These are phyloP conservation scores for Campoplex capitator DNA, from an alignment of 2,888 invertebrate genomes.

Conservation along the genomic window DNA sequence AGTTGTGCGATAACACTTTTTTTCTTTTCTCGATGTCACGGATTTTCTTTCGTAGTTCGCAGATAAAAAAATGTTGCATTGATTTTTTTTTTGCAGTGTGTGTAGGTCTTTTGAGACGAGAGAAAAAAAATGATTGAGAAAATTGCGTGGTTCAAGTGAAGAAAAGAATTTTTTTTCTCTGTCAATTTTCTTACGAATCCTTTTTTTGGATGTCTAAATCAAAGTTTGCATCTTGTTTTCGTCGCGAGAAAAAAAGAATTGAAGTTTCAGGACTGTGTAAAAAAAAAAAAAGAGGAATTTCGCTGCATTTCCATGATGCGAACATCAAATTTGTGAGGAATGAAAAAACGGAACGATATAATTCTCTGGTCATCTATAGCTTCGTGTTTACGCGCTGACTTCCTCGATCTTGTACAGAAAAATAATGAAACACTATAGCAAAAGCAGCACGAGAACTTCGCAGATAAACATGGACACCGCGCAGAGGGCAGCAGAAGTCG, in stretches of 20 bases:
- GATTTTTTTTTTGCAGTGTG: not conserved
- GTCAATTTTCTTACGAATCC: not conserved
- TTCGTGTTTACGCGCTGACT: not conserved
- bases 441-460: not conserved
- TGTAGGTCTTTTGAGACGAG: too few species aligned
- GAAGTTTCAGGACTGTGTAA: not conserved
- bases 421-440: not conserved
- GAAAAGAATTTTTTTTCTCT: too few species aligned
- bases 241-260: not conserved
- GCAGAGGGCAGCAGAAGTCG: conserved; percentile 16
- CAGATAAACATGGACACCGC: not conserved
- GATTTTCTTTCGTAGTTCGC: not conserved
- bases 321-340: not conserved
- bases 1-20: not conserved
- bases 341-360: not conserved
- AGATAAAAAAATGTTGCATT: not conserved
- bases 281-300: not conserved
- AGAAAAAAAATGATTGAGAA: not conserved
- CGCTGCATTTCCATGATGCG: not conserved
- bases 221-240: too few species aligned
- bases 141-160: not conserved
- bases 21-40: not conserved
- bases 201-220: too few species aligned
- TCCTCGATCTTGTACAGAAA: not conserved
- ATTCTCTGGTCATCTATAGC: not conserved